Conservation (phyloP, 2,797 vertebrate species). For the Phaenicophaeus curvirostris region DNA sequence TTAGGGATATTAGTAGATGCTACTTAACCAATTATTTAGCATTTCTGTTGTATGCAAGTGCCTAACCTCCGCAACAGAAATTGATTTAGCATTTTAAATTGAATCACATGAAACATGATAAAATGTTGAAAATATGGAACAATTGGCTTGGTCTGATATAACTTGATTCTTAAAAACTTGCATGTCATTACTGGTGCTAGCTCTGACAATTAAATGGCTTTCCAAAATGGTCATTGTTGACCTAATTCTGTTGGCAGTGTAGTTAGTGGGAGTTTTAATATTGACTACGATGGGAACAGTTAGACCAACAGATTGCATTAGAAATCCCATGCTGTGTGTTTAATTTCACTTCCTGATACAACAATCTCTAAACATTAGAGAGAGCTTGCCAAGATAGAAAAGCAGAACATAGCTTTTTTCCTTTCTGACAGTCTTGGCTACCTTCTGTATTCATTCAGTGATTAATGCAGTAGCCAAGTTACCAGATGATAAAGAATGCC, state of each 20-base stretch:
- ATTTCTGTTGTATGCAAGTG: not conserved
- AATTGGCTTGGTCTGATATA: not conserved
- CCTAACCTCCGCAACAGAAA: not conserved
- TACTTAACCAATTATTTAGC: not conserved
- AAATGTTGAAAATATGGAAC: slow-evolving; percentile 1
- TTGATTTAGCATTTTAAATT: slow-evolving; percentile 18
- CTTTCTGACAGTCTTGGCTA: not conserved
- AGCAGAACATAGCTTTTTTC: not conserved
- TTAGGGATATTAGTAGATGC: not conserved
- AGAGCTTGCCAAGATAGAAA: slow-evolving; percentile 38
- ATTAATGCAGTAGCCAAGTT: not conserved
- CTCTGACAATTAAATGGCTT: slow-evolving; percentile 37
- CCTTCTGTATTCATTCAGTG: slow-evolving; percentile 2
- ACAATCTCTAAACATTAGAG: slow-evolving; percentile 60
- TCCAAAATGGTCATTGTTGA: slow-evolving; percentile 49
- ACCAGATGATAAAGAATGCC: not conserved
- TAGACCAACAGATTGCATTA: slow-evolving; percentile 55
- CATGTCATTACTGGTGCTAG: not conserved
- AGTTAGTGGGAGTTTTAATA: slow-evolving; percentile 45
- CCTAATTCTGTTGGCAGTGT: not conserved
- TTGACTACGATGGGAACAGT: slow-evolving; percentile 33
- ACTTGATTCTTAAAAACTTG: slow-evolving; percentile 4
- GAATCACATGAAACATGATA: not conserved
- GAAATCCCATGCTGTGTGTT: slow-evolving; percentile 58
- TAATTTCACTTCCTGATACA: slow-evolving; percentile 57